phyloP scores from a whole-genome alignment of 2,797 vertebrate genomes.

The Clarias platycephalus region DNA sequence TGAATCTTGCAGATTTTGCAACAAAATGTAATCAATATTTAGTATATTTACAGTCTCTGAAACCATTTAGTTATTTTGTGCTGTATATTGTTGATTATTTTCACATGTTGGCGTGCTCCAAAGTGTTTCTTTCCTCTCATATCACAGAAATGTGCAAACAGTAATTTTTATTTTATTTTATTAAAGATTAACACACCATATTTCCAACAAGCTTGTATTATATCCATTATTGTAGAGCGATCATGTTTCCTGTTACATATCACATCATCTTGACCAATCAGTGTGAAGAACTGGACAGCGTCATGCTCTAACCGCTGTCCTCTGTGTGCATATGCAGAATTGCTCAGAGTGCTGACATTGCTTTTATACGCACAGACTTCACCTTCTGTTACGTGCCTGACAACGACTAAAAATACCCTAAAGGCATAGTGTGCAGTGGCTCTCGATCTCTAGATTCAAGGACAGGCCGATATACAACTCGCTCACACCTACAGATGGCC shows the following conservation, averaged over 20 bases:
- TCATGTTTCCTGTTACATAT: too few relatives aligned
- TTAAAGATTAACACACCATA: background rate
- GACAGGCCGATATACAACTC: constrained; percentile 58
- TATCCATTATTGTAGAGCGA: background rate
- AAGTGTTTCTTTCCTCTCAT: background rate
- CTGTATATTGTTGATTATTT: background rate
- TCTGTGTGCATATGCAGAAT: constrained; percentile 9
- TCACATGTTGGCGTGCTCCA: background rate
- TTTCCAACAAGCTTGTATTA: background rate
- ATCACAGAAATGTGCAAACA: background rate
- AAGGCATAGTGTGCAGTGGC: constrained; percentile 65
- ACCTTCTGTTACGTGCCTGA: constrained; percentile 73
- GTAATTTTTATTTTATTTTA: background rate
- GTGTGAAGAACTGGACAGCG: background rate
- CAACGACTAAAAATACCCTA: constrained; percentile 75
- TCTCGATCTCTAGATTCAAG: constrained; percentile 75
- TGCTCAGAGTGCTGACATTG: constrained; percentile 68
- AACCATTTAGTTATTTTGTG: too few relatives aligned
- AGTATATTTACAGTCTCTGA: too few relatives aligned
- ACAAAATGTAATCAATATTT: too few relatives aligned
- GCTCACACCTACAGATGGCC: constrained; percentile 28
- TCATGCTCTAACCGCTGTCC: background rate
- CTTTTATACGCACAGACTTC: constrained; percentile 66
- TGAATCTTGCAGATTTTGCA: too few relatives aligned
- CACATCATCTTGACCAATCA: background rate